A percentile compares a stretch with the other conserved stretches of the same genome.
phyloP scores from a whole-genome alignment of 2,888 invertebrate genomes.

The Cylindroiulus punctatus region DNA sequence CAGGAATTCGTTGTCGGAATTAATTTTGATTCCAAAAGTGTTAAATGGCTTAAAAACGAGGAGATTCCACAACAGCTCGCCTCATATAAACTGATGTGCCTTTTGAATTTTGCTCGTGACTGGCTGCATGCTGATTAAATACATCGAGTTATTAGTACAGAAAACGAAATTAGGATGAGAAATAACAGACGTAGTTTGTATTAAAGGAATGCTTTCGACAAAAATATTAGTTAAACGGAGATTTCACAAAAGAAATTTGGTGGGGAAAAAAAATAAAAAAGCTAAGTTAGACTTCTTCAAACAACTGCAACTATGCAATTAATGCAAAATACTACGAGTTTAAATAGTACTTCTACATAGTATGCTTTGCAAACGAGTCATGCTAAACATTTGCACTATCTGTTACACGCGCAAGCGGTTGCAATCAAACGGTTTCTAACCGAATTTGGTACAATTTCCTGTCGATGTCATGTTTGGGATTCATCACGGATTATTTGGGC shows the following conservation, averaged over 20 bases:
- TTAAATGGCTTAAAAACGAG: neutral
- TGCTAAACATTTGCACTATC: neutral
- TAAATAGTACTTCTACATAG: neutral
- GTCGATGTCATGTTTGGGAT: neutral
- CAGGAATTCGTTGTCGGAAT: neutral
- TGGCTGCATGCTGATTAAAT: neutral
- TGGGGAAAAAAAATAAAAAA: neutral
- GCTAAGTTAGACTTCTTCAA: neutral
- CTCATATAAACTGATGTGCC: neutral
- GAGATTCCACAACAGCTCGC: neutral
- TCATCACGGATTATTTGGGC: neutral
- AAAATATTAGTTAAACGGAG: slow-evolving; percentile 19
- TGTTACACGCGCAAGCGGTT: neutral
- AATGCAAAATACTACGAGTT: slow-evolving; percentile 11
- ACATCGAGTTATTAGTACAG: neutral
- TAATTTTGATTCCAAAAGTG: neutral
- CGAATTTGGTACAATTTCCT: neutral
- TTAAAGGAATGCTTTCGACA: slow-evolving; percentile 4
- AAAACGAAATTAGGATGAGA: neutral
- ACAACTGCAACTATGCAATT: neutral
- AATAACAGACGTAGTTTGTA: neutral
- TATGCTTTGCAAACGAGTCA: neutral
- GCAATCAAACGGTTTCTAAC: neutral
- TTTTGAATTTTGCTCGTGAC: neutral
- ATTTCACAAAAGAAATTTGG: neutral